Percentiles rank a stretch among this genome's conserved stretches.
These are phyloP conservation scores for Druon quercuslanigerum DNA, from an alignment of 1,140 invertebrate genomes.

Conservation along the genomic window DNA sequence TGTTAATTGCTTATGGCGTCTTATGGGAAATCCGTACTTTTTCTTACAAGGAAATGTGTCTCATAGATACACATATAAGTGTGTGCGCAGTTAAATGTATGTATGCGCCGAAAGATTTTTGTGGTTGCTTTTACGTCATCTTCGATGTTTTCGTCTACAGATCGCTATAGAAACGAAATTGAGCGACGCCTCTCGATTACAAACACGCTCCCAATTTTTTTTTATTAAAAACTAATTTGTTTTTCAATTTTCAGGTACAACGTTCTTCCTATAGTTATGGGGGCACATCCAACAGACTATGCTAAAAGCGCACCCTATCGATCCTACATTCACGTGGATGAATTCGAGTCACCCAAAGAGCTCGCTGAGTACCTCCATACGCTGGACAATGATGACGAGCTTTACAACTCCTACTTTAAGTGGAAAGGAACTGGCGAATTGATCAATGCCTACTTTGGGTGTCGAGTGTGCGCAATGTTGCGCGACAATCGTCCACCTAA, in stretches of 20 bases:
- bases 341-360: constrained; percentile 90
- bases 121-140: no score
- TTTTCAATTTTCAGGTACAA: constrained; percentile 81
- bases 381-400: constrained; percentile 88
- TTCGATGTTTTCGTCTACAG: no score
- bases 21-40: no score
- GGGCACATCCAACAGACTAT: constrained; percentile 93
- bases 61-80: no score
- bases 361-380: constrained; percentile 90
- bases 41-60: no score
- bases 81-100: no score
- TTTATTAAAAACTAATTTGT: no score
- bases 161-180: no score
- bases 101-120: no score
- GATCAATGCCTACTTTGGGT: constrained; percentile 97
- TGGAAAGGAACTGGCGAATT: constrained; percentile 95
- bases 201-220: no score
- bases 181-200: no score
- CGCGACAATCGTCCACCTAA: constrained; percentile 83
- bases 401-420: constrained; percentile 96
- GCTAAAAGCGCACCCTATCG: constrained; percentile 89
- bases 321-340: constrained; percentile 95
- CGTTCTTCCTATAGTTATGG: constrained; percentile 96
- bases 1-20: no score
- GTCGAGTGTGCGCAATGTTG: constrained; percentile 92